Evolutionary conservation across 2,797 vertebrate genomes (phyloP), one percentile per base, ranked within the genome.

Genomic region (Hypotaenidia philippensis): DNA sequence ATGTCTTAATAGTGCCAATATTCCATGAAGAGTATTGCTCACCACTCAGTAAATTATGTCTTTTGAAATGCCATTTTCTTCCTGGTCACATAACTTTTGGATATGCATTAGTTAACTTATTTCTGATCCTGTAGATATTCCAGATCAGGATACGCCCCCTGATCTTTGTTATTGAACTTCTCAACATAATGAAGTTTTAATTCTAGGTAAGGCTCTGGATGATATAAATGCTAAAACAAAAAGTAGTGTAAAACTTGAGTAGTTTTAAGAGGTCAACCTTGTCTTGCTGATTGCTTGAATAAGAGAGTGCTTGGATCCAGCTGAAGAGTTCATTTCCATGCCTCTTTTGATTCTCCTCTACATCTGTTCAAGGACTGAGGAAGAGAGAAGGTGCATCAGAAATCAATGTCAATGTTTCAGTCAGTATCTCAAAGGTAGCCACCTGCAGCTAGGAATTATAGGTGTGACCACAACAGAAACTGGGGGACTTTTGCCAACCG

Each of bases 391-490:
- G 3, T 45, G 11, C 36, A 45, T 11, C 32, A 55, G 19, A 84
- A 79, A 55, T 89, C 36, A 60, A 40, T 0, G 0, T 26, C 50
- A 64, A 0, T 8, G 5, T 86, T 75, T 81, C 31, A 27, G 27
- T 32, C 57, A 41, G 15, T 26, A 18, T 7, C n/a, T 82, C 70
- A 91, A 40, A 71, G 7, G 9, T 23, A 57, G 16, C 5, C 47
- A 38, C 17, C 20, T 40, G 9, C 34, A 56, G 26, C 13, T 63
- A 64, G 32, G 29, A 60, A 83, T 40, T 17, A 60, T 13, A 56
- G 7, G 38, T 20, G 40, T 49, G n/a, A 60, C n/a, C 49, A 66
- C 59, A 15, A 65, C 21, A 5, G 44, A 83, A 90, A 64, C 26
- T 2, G 34, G 38, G 26, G 15, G 23, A 22, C 17, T 63, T 86